These are phyloP conservation scores for Atherix ibis DNA, from an alignment of 2,888 invertebrate species.

Conservation along the genomic window DNA sequence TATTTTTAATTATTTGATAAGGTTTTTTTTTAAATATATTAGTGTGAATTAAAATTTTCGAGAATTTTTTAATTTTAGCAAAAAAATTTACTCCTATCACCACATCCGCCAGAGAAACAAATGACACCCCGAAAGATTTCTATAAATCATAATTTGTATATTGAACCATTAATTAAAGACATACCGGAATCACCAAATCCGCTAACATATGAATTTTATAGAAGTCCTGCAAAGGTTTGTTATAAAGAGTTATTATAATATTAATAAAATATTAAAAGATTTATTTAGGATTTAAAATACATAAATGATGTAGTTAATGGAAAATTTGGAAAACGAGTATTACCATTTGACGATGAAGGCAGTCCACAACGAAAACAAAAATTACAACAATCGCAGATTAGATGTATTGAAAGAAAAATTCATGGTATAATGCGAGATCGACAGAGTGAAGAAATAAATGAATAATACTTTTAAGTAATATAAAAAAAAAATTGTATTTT, in stretches of 20 bases:
- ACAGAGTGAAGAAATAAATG: neutral
- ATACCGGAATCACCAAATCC: slow-evolving; percentile 27
- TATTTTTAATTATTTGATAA: no score
- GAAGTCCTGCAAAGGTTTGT: slow-evolving; percentile 31
- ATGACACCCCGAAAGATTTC: slow-evolving; percentile 25
- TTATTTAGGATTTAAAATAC: neutral
- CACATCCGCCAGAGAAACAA: slow-evolving; percentile 46
- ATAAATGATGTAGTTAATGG: neutral
- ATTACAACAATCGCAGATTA: no score
- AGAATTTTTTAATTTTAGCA: slow-evolving; percentile 18
- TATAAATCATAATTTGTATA: slow-evolving; percentile 40
- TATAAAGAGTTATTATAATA: neutral
- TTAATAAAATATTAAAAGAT: neutral
- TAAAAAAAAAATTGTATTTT: no score
- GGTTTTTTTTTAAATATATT: no score
- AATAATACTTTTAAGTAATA: no score
- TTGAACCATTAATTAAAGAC: slow-evolving; percentile 37
- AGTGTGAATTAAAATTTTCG: slow-evolving; percentile 5
- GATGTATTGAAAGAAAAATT: neutral
- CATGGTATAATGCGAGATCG: neutral
- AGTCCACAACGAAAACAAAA: no score
- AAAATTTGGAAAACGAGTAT: neutral
- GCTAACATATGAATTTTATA: slow-evolving; percentile 24
- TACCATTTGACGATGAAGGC: neutral
- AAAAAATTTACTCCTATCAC: slow-evolving; percentile 44